Conservation (phyloP, 1,140 invertebrate species). For the Belonocnema kinseyi region DNA sequence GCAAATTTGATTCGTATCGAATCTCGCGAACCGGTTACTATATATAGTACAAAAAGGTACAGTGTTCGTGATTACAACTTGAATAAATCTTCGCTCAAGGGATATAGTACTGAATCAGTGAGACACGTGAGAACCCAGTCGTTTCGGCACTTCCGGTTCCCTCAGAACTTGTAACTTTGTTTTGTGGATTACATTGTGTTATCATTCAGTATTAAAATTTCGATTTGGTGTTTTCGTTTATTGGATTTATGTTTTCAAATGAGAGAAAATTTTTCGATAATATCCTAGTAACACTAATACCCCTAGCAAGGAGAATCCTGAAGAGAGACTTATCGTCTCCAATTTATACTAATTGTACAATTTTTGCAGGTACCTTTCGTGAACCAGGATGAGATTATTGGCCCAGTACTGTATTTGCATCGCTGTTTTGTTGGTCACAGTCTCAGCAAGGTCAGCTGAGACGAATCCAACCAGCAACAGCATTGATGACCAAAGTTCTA, state of each 20-base stretch:
- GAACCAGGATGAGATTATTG: slow-evolving; percentile 59
- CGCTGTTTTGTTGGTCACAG: slow-evolving; percentile 64
- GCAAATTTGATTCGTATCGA: slow-evolving; percentile 59
- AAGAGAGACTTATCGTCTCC: no score
- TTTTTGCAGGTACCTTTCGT: slow-evolving; percentile 48
- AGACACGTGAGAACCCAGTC: slow-evolving; percentile 1
- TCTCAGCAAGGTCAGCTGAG: slow-evolving; percentile 72
- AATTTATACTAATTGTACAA: no score
- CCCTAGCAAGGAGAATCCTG: no score
- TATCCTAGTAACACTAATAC: no score
- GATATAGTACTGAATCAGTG: slow-evolving; percentile 6
- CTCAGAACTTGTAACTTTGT: not conserved
- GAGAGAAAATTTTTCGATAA: no score
- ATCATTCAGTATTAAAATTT: no score
- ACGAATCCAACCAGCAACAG: slow-evolving; percentile 70
- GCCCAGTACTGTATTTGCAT: slow-evolving; percentile 61
- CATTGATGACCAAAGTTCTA: slow-evolving; percentile 69
- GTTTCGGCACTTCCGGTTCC: not conserved
- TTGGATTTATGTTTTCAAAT: no score
- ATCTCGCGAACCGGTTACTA: slow-evolving; percentile 50
- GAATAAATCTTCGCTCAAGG: not conserved
- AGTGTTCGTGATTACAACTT: slow-evolving; percentile 30
- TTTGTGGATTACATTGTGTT: not conserved
- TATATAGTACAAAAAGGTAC: slow-evolving; percentile 55
- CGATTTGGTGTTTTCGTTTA: no score